Conservation (phyloP, 2,888 invertebrate genomes). For the Pterobdella sp. region DNA sequence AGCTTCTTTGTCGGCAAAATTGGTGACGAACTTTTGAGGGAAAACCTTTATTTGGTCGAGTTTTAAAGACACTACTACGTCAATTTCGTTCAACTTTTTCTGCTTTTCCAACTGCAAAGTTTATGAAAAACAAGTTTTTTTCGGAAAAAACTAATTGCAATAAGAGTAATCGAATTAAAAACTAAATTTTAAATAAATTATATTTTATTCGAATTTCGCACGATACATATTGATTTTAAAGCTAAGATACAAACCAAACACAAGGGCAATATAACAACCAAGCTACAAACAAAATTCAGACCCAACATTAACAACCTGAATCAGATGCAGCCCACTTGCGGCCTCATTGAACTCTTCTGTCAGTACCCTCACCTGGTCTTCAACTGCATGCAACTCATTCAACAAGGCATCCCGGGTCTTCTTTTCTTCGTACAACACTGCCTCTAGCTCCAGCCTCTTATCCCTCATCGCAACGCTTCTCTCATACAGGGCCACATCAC, state of each 20-base stretch:
- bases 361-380: constrained; percentile 49
- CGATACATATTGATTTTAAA: no score
- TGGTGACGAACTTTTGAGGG: constrained; percentile 43
- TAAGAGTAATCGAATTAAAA: neutral
- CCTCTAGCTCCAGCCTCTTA: constrained; percentile 50
- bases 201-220: no score
- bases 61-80: constrained; percentile 51
- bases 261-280: no score
- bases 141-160: neutral
- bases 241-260: no score
- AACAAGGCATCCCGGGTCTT: constrained; percentile 45
- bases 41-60: constrained; percentile 50
- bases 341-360: constrained; percentile 46
- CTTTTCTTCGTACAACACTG: constrained; percentile 48
- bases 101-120: constrained; percentile 55
- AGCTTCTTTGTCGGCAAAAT: constrained; percentile 44
- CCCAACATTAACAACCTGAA: constrained; percentile 45
- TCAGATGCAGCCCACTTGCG: constrained; percentile 49
- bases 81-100: constrained; percentile 66
- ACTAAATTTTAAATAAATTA: constrained; percentile 8
- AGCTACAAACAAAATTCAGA: neutral
- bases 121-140: no score
- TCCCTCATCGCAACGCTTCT: constrained; percentile 49
- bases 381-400: constrained; percentile 48
- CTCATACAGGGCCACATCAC: constrained; percentile 46